Evolutionary conservation across 2,797 vertebrate species (phyloP).

Genomic region (Xiphophorus birchmanni): DNA sequence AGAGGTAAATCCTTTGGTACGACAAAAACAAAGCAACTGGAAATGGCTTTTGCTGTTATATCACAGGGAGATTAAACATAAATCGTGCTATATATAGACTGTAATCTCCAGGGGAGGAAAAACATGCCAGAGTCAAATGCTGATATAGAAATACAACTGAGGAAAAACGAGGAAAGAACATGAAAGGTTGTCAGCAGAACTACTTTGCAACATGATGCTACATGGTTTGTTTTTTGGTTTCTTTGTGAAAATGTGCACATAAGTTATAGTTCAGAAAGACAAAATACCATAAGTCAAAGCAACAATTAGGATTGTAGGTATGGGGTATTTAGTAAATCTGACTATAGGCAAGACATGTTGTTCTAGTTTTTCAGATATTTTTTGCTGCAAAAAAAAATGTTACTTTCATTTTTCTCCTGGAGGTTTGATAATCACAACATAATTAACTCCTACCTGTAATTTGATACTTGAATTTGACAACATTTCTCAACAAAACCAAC

Average conservation of each 20-base stretch:
- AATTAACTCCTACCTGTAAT: background rate
- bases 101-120: constrained; percentile 58
- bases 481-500: background rate
- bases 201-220: background rate
- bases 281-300: background rate
- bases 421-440: background rate
- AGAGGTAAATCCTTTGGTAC: constrained; percentile 40
- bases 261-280: background rate
- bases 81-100: constrained; percentile 71
- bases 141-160: constrained; percentile 26
- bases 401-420: background rate
- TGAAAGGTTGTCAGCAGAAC: constrained; percentile 13
- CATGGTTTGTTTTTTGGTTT: background rate
- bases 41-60: constrained; percentile 61
- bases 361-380: background rate
- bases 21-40: constrained; percentile 33
- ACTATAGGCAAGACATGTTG: background rate
- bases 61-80: constrained; percentile 75
- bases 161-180: constrained; percentile 6
- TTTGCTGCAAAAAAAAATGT: no score
- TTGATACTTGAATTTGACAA: background rate
- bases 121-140: constrained; percentile 45
- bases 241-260: background rate
- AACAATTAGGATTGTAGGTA: background rate
- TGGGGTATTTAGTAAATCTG: background rate